phyloP scores from a whole-genome alignment of 2,888 invertebrate species.

The Drosophila formosana region DNA sequence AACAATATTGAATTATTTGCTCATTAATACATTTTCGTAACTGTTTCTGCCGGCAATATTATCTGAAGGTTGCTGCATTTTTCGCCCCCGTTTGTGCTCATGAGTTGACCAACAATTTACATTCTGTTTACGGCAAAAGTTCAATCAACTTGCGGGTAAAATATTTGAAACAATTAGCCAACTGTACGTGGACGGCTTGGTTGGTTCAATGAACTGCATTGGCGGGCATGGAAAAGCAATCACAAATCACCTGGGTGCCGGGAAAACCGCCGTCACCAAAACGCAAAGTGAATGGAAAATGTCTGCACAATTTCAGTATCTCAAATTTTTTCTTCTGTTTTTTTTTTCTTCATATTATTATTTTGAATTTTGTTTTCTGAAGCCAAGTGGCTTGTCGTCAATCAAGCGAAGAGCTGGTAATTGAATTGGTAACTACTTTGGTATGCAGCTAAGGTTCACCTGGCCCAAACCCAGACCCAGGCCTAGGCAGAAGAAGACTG shows the following conservation, averaged over 20 bases:
- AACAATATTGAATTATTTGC: too few species aligned
- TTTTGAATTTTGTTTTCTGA: slow-evolving; percentile 34
- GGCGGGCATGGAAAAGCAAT: slow-evolving; percentile 44
- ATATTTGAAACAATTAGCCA: slow-evolving; percentile 65
- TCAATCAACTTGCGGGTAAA: slow-evolving; percentile 61
- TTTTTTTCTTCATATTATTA: slow-evolving; percentile 43
- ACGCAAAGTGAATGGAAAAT: slow-evolving; percentile 80
- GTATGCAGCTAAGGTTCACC: slow-evolving; percentile 56
- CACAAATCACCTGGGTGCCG: slow-evolving; percentile 55
- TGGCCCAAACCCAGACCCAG: slow-evolving; percentile 20
- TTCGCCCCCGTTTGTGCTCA: neutral
- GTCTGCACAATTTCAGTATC: slow-evolving; percentile 58
- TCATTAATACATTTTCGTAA: too few species aligned
- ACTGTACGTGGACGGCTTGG: slow-evolving; percentile 42
- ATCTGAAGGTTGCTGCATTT: neutral
- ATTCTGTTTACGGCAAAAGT: slow-evolving; percentile 61
- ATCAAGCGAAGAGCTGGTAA: slow-evolving; percentile 57
- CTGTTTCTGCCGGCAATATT: neutral
- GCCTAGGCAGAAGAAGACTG: slow-evolving; percentile 5
- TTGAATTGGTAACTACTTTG: slow-evolving; percentile 38
- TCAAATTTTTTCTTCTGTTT: slow-evolving; percentile 10
- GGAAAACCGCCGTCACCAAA: slow-evolving; percentile 67
- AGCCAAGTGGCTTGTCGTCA: slow-evolving; percentile 52
- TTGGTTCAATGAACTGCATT: slow-evolving; percentile 50
- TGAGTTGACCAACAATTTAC: slow-evolving; percentile 34